These are phyloP conservation scores for Philereme transversata DNA, from an alignment of 2,888 invertebrate species.

Conservation along the genomic window DNA sequence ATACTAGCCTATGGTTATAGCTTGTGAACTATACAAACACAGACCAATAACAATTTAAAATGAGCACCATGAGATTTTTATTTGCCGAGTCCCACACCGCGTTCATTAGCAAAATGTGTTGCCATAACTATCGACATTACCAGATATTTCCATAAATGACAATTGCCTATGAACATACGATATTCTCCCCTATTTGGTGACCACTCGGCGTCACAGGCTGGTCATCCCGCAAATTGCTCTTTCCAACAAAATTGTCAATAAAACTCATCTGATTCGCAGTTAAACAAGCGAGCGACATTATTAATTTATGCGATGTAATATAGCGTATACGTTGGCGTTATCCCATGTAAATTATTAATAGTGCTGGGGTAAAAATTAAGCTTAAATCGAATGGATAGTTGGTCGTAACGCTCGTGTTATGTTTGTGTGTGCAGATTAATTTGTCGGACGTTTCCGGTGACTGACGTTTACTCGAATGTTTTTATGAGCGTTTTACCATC, in stretches of 20 bases:
- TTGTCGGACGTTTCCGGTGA: constrained; percentile 66
- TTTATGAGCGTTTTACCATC: constrained; percentile 48
- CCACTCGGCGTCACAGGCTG: constrained; percentile 77
- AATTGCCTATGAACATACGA: constrained; percentile 55
- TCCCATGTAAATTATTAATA: constrained; percentile 83
- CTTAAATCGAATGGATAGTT: constrained; percentile 83
- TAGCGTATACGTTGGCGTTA: constrained; percentile 81
- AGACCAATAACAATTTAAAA: constrained; percentile 21
- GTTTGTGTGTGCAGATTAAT: constrained; percentile 77
- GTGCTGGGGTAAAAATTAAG: constrained; percentile 83
- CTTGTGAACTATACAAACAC: neutral
- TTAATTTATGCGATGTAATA: constrained; percentile 84
- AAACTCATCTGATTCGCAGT: constrained; percentile 84
- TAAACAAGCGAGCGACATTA: constrained; percentile 83
- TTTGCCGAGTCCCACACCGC: constrained; percentile 35
- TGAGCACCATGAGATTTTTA: constrained; percentile 30
- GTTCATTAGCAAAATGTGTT: constrained; percentile 44
- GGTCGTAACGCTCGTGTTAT: constrained; percentile 77
- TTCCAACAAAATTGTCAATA: constrained; percentile 84
- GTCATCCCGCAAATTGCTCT: constrained; percentile 83
- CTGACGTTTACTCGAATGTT: constrained; percentile 60
- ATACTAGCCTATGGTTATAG: neutral
- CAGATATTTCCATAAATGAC: constrained; percentile 63
- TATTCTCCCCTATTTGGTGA: constrained; percentile 73
- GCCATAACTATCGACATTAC: constrained; percentile 57